A percentile compares a stretch with the other conserved stretches of the same genome.
Evolutionary conservation across 2,113 vertebrate species (phyloP).

Genomic region (Trogon surrucura): DNA sequence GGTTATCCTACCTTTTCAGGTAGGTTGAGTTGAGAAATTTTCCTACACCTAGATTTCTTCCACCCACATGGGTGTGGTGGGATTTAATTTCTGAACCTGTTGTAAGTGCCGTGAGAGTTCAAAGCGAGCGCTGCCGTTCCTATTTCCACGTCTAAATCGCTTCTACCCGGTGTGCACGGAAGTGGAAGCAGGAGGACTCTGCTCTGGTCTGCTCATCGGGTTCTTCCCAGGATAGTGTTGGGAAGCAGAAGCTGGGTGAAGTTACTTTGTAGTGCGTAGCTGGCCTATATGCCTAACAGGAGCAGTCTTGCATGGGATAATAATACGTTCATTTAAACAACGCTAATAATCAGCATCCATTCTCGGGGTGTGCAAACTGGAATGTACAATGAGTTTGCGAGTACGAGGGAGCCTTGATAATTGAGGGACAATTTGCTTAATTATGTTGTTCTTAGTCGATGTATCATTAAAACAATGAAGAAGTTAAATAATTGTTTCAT

Average conservation of each 20-base stretch:
- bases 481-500: background rate
- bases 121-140: constrained; percentile 20
- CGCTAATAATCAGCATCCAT: background rate
- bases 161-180: background rate
- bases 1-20: constrained; percentile 34
- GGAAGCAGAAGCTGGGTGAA: background rate
- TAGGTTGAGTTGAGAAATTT: constrained; percentile 47
- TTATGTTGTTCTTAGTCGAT: background rate
- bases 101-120: constrained; percentile 17
- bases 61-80: constrained; percentile 53
- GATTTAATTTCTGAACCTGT: constrained; percentile 22
- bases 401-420: background rate
- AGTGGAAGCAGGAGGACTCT: background rate
- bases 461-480: background rate
- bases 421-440: background rate
- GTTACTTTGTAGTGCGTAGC: background rate
- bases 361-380: background rate
- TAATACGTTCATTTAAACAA: background rate
- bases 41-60: constrained; percentile 21
- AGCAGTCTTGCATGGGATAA: background rate
- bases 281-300: background rate
- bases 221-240: background rate
- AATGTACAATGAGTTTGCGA: background rate
- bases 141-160: constrained; percentile 14
- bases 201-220: background rate